Conservation (phyloP, 1,140 invertebrate species). For the Diorhabda elongata region DNA sequence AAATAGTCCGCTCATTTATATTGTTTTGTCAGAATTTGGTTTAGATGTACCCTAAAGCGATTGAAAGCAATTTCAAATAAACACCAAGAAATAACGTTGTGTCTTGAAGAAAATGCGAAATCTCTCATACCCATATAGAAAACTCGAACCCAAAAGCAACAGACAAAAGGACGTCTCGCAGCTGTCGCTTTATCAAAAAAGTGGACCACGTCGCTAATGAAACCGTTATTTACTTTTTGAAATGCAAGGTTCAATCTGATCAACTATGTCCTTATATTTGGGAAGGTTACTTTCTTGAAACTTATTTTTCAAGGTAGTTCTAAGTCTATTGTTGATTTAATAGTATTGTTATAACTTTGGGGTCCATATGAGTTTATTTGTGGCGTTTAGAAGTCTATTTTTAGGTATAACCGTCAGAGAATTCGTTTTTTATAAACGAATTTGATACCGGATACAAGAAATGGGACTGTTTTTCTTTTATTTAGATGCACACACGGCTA, state of each 20-base stretch:
- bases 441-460: too few species aligned
- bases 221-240: neutral
- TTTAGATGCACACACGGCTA: too few species aligned
- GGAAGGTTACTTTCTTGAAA: neutral
- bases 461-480: too few species aligned
- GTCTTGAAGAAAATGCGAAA: neutral
- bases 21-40: too few species aligned
- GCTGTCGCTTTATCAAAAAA: slow-evolving; percentile 2
- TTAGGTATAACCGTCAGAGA: neutral
- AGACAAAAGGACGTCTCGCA: neutral
- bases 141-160: neutral
- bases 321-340: neutral
- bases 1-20: too few species aligned
- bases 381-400: neutral
- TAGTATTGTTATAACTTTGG: neutral
- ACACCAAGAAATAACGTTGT: neutral
- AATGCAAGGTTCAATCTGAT: neutral
- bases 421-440: too few species aligned
- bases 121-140: neutral
- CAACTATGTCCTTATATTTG: neutral
- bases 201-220: neutral
- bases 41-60: too few species aligned
- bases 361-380: neutral
- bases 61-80: too few species aligned
- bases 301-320: slow-evolving; percentile 1